Percentiles rank a stretch among this genome's conserved stretches.
Evolutionary conservation across 2,888 invertebrate species (phyloP).

Genomic region (Ophraella communa): DNA sequence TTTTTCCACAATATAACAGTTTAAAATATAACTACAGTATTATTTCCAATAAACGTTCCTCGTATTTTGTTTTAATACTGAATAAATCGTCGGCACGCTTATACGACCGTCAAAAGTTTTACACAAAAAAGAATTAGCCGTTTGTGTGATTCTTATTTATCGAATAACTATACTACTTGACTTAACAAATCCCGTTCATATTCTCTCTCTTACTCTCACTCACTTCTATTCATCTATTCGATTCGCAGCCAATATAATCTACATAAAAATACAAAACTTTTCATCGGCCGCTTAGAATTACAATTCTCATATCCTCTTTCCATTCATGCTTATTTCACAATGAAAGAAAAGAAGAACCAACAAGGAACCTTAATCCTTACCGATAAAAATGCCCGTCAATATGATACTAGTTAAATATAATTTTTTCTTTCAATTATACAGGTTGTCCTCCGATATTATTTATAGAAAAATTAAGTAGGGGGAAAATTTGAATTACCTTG

Average conservation of each 20-base stretch:
- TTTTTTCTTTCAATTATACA: not conserved
- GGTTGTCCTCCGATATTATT: not conserved
- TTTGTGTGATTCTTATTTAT: not conserved
- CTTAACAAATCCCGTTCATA: no score
- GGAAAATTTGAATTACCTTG: not conserved
- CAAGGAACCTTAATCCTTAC: constrained; percentile 17
- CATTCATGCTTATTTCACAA: constrained; percentile 8
- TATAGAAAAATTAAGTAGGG: not conserved
- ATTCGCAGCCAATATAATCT: constrained; percentile 1
- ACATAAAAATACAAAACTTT: constrained; percentile 4
- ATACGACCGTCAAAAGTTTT: no score
- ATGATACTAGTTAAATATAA: not conserved
- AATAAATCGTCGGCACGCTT: no score
- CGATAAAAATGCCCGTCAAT: constrained; percentile 10
- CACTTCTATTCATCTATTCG: not conserved
- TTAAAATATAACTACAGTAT: no score
- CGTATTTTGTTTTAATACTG: no score
- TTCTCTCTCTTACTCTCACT: no score
- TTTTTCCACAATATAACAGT: no score
- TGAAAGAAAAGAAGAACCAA: constrained; percentile 20
- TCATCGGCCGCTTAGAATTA: not conserved
- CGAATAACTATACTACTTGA: not conserved
- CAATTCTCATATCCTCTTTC: not conserved
- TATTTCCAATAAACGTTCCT: no score
- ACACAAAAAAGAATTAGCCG: no score